phyloP scores from a whole-genome alignment of 2,113 vertebrate species.

The Platycercus adscitus region DNA sequence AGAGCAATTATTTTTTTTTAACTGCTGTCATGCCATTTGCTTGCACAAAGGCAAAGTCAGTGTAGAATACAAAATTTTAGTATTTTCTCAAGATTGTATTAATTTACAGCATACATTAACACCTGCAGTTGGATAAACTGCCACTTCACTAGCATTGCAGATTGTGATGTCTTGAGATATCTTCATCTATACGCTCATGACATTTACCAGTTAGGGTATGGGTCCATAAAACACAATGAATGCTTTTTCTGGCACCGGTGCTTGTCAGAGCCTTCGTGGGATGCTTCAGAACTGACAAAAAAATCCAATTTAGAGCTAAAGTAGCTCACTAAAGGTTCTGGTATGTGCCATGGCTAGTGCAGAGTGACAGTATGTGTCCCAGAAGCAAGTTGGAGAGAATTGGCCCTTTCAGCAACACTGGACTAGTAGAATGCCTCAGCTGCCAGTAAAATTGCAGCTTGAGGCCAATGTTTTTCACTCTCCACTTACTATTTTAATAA shows the following conservation, averaged over 20 bases:
- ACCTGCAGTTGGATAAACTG: neutral
- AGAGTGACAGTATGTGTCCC: neutral
- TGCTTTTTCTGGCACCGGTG: neutral
- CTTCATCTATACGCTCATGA: neutral
- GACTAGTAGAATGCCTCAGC: neutral
- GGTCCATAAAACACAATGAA: neutral
- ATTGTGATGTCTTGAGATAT: neutral
- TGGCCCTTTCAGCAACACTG: neutral
- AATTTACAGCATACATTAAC: neutral
- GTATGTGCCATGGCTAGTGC: neutral
- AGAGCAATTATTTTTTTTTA: neutral
- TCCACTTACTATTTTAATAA: neutral
- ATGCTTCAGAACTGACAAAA: neutral
- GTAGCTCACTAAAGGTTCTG: neutral
- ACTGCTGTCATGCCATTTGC: neutral
- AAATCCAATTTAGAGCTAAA: neutral
- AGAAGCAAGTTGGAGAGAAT: neutral
- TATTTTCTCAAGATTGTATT: neutral
- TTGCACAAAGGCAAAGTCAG: neutral
- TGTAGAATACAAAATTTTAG: neutral
- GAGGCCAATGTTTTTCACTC: neutral
- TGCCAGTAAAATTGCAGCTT: neutral
- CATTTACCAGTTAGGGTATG: neutral
- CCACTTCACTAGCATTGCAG: neutral
- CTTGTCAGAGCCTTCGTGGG: neutral